Conservation (phyloP, 2,888 invertebrate genomes). For the Ophraella communa region DNA sequence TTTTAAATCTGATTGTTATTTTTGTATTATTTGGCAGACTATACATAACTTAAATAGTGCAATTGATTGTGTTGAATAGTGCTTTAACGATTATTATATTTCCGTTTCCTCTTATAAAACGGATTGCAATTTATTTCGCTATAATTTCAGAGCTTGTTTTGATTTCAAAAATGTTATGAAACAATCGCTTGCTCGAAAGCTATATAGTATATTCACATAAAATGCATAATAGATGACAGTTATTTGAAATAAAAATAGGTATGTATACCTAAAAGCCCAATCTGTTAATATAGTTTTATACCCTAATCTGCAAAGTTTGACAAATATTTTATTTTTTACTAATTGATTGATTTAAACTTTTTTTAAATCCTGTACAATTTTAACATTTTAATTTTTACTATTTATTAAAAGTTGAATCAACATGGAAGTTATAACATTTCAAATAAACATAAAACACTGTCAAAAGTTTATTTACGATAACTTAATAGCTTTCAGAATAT, state of each 20-base stretch:
- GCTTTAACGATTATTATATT: slow-evolving; percentile 20
- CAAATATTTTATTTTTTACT: too few species aligned
- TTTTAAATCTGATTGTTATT: slow-evolving; percentile 36
- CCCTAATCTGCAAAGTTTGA: too few species aligned
- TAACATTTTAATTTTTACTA: too few species aligned
- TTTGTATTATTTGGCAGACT: slow-evolving; percentile 35
- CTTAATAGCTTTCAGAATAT: too few species aligned
- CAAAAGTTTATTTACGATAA: too few species aligned
- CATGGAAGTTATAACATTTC: too few species aligned
- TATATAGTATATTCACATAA: background rate
- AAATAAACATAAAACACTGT: too few species aligned
- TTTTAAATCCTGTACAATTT: too few species aligned
- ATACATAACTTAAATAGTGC: slow-evolving; percentile 31
- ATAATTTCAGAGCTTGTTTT: background rate
- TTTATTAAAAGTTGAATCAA: too few species aligned
- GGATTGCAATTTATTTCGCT: background rate
- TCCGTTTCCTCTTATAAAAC: slow-evolving; percentile 21
- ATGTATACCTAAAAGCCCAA: too few species aligned
- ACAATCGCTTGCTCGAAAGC: background rate
- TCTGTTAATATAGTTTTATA: background rate
- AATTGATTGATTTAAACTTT: too few species aligned
- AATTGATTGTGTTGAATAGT: slow-evolving; percentile 21
- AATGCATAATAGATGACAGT: background rate
- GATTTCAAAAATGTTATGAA: background rate
- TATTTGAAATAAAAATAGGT: background rate